A percentile compares a stretch with the other conserved stretches of the same genome.
Evolutionary conservation across 2,888 invertebrate genomes (phyloP).

Genomic region (Scelioninae gen. 2): DNA sequence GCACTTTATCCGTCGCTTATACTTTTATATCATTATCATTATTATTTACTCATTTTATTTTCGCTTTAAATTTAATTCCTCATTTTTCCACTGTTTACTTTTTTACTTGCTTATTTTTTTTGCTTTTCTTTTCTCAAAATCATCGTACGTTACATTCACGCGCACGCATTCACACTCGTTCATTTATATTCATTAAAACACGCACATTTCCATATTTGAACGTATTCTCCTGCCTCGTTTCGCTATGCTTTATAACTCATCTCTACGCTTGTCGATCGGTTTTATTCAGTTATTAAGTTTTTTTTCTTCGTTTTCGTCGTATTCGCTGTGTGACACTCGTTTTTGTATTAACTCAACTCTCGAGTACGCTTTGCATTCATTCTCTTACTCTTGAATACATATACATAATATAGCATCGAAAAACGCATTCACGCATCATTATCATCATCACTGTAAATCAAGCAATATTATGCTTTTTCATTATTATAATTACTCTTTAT

Average conservation of each 20-base stretch:
- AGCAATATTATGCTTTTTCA: slow-evolving; percentile 71
- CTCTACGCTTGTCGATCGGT: slow-evolving; percentile 64
- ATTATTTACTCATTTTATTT: slow-evolving; percentile 31
- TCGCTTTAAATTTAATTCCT: slow-evolving; percentile 27
- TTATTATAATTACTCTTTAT: slow-evolving; percentile 70
- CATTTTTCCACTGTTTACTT: too few relatives aligned
- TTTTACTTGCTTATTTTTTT: slow-evolving; percentile 14
- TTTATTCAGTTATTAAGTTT: slow-evolving; percentile 20
- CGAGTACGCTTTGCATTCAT: slow-evolving; percentile 56
- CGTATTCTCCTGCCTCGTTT: slow-evolving; percentile 21
- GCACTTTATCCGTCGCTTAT: slow-evolving; percentile 22
- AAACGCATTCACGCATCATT: slow-evolving; percentile 61
- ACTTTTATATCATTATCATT: slow-evolving; percentile 40
- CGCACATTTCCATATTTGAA: slow-evolving; percentile 43
- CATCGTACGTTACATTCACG: slow-evolving; percentile 30
- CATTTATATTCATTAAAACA: slow-evolving; percentile 36
- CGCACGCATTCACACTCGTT: slow-evolving; percentile 30
- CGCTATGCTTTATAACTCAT: slow-evolving; percentile 53
- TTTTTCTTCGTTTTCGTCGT: slow-evolving; percentile 47
- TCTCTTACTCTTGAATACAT: slow-evolving; percentile 61
- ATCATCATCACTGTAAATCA: slow-evolving; percentile 74
- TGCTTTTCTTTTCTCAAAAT: too few relatives aligned
- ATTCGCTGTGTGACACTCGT: slow-evolving; percentile 60
- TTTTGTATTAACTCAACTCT: slow-evolving; percentile 55
- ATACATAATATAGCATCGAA: slow-evolving; percentile 57